Percentiles rank a stretch among this genome's conserved stretches.
phyloP scores from a whole-genome alignment of 2,113 vertebrate genomes.

The Tachuris rubrigastra region DNA sequence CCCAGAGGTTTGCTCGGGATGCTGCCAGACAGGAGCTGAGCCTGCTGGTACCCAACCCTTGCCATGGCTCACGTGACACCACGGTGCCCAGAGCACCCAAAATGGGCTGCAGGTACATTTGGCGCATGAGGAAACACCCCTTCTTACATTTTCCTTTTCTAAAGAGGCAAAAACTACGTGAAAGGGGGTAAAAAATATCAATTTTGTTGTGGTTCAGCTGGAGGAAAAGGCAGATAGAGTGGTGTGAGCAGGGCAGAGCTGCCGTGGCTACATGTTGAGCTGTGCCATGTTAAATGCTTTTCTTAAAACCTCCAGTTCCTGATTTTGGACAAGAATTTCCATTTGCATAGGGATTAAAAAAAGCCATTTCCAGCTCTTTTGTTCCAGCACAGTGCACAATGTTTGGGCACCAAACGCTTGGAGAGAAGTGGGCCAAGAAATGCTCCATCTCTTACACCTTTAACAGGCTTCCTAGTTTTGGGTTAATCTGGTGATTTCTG shows the following conservation, averaged over 20 bases:
- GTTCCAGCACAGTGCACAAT: accelerated
- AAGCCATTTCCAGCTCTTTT: background rate
- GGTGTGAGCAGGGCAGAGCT: background rate
- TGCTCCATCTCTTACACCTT: background rate
- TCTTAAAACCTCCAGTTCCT: background rate
- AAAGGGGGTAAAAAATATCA: accelerated
- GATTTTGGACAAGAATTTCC: background rate
- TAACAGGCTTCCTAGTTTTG: background rate
- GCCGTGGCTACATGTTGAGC: accelerated
- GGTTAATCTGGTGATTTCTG: background rate
- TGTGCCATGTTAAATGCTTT: background rate
- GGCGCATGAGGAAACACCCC: background rate
- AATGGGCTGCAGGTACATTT: background rate
- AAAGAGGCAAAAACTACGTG: background rate
- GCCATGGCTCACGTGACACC: accelerated
- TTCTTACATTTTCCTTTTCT: background rate
- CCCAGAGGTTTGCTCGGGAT: background rate
- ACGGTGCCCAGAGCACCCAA: background rate
- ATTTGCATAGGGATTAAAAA: background rate
- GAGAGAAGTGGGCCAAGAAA: background rate
- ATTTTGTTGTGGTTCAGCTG: background rate
- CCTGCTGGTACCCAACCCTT: background rate
- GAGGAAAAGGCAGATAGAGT: background rate
- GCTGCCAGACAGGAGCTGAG: background rate
- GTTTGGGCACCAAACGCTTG: background rate